These are phyloP conservation scores for Brachynemurus nebulosus DNA, from an alignment of 2,888 invertebrate genomes.

Conservation along the genomic window DNA sequence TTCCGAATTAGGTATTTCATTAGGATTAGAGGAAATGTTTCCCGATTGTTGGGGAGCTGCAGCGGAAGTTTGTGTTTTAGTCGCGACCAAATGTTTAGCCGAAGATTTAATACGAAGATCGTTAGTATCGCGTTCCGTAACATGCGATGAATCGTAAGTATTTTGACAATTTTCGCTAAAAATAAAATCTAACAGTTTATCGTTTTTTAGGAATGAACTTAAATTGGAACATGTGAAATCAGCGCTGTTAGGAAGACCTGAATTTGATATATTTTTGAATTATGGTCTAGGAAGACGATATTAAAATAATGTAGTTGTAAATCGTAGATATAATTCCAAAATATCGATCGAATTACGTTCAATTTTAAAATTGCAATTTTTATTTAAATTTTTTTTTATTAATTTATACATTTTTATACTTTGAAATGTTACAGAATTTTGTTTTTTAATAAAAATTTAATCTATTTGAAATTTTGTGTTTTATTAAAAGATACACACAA, in stretches of 20 bases:
- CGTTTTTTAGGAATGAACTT: slow-evolving; percentile 16
- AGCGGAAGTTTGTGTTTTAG: slow-evolving; percentile 35
- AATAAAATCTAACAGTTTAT: neutral
- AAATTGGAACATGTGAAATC: slow-evolving; percentile 15
- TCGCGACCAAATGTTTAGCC: slow-evolving; percentile 37
- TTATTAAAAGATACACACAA: too few relatives aligned
- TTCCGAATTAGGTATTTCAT: slow-evolving; percentile 31
- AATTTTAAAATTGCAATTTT: too few relatives aligned
- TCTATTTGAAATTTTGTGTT: too few relatives aligned
- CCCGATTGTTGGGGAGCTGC: slow-evolving; percentile 32
- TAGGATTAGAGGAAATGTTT: slow-evolving; percentile 33
- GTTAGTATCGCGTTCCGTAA: slow-evolving; percentile 14
- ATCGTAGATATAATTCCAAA: too few relatives aligned
- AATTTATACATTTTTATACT: too few relatives aligned
- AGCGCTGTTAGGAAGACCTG: slow-evolving; percentile 16
- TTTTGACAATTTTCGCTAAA: neutral
- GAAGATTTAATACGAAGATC: slow-evolving; percentile 33
- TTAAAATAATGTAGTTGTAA: too few relatives aligned
- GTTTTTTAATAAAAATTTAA: too few relatives aligned
- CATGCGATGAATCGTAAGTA: neutral
- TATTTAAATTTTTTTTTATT: too few relatives aligned
- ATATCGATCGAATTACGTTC: too few relatives aligned
- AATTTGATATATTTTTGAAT: slow-evolving; percentile 17
- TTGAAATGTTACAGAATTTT: too few relatives aligned
- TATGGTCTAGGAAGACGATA: slow-evolving; percentile 11